phyloP scores from a whole-genome alignment of 64 coral and sea anemone genomes.

The Stichodactyla mertensii region DNA sequence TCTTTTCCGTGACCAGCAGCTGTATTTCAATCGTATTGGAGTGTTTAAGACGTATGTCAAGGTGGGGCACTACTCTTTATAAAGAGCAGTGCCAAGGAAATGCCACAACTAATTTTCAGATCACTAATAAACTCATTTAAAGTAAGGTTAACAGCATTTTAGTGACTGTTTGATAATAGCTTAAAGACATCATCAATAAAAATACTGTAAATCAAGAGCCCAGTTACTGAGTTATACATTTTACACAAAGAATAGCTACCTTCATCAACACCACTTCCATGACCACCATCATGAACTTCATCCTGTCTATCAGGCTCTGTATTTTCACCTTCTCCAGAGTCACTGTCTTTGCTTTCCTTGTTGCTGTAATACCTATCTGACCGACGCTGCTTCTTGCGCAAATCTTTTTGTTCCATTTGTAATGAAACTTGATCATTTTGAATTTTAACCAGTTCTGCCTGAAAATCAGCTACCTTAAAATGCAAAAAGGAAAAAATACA shows the following conservation, averaged over 20 bases:
- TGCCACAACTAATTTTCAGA: too few species aligned
- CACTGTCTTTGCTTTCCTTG: slow-evolving; percentile 53
- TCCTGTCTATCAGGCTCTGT: background rate
- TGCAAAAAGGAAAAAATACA: background rate
- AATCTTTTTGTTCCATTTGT: slow-evolving; percentile 79
- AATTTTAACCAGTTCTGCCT: slow-evolving; percentile 42
- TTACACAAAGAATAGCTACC: background rate
- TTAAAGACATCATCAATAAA: too few species aligned
- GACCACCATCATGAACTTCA: slow-evolving; percentile 7
- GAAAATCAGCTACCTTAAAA: slow-evolving; percentile 41
- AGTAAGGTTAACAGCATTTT: too few species aligned
- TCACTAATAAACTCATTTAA: too few species aligned
- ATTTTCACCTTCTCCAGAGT: slow-evolving; percentile 29
- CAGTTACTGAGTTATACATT: too few species aligned
- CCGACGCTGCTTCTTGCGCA: slow-evolving; percentile 85
- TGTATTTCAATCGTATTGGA: too few species aligned
- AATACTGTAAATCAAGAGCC: too few species aligned
- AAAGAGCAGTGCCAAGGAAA: too few species aligned
- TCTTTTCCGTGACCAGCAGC: too few species aligned
- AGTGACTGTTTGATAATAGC: too few species aligned
- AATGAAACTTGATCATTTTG: slow-evolving; percentile 69
- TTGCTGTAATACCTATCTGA: slow-evolving; percentile 92
- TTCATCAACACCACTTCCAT: background rate
- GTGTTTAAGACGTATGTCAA: too few species aligned
- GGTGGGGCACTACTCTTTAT: too few species aligned